Base-by-base conservation (phyloP, 2,797 vertebrate genomes). In the Falco biarmicus region DNA sequence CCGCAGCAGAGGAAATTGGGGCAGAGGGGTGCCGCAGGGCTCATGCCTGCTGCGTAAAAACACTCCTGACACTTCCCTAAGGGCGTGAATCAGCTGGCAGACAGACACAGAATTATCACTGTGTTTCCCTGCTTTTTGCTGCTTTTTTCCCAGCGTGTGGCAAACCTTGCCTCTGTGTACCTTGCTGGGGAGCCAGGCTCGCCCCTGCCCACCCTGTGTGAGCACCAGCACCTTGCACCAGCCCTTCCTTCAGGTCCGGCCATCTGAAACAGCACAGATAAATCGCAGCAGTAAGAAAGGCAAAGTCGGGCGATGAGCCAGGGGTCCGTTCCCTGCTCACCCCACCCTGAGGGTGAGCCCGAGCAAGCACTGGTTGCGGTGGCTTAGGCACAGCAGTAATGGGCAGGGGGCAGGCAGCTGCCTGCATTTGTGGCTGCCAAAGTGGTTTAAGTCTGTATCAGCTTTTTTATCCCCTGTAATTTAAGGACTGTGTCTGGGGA, bases 361-460 rank as follows among this genome's bases (percentile, higher is more conserved):
- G 1, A 1, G 43, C 24, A n/a, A 14, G 19, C 3, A 11, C 21
- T 29, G 22, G 16, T 17, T 53, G 29, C 15, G 25, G 22, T 0
- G 2, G 34, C 15, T 25, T 7, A 12, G 48, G 60, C 56, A 13
- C 32, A 4, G 45, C 1, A 1, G 1, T 6, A 28, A 8, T 0
- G 1, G 51, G 45, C 65, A 20, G 32, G 7, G 45, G 54, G 34
- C 59, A 9, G n/a, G 51, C 59, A 19, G 37, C 26, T 3, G 51
- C 31, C 37, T 16, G 84, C 57, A 6, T 31, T 47, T 26, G 70
- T 6, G 39, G 65, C 31, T 48, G 39, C 78, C 10, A 3, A 4
- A 12, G 6, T 2, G 0, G 1, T 10, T 76, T 53, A 1, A 7
- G 5, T 25, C n/a, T 9, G 43, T 43, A 11, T 43, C 57, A 9